phyloP scores from a whole-genome alignment of 2,113 vertebrate genomes.

The Monarcha castaneiventris region DNA sequence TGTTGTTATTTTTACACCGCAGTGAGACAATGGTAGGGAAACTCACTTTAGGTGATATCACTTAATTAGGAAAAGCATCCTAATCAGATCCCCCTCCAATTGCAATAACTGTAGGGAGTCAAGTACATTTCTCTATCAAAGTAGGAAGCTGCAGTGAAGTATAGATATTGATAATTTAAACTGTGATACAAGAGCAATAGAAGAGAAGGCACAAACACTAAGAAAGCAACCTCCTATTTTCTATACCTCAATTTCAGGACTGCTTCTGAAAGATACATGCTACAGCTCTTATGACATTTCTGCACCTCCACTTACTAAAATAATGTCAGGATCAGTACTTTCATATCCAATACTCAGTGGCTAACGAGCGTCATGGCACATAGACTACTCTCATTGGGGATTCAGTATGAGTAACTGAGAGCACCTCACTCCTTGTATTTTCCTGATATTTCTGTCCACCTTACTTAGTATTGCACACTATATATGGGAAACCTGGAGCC shows the following conservation, averaged over 20 bases:
- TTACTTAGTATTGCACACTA: neutral
- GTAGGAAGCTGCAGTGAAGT: conserved; percentile 71
- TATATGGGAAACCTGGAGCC: neutral
- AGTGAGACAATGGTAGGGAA: conserved; percentile 75
- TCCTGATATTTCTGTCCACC: neutral
- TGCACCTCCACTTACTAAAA: neutral
- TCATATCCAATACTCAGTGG: neutral
- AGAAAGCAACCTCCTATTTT: neutral
- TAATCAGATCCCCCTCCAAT: conserved; percentile 79
- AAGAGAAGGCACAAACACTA: conserved; percentile 31
- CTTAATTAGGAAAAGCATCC: conserved; percentile 82
- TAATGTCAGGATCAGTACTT: neutral
- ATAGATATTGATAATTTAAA: conserved; percentile 75
- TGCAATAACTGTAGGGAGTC: conserved; percentile 80
- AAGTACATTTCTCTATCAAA: conserved; percentile 76
- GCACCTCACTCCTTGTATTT: neutral
- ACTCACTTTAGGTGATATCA: conserved; percentile 80
- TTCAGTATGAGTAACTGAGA: neutral
- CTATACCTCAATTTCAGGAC: neutral
- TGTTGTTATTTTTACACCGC: conserved; percentile 75
- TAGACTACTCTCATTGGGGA: neutral
- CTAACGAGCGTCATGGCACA: neutral
- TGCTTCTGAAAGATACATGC: neutral
- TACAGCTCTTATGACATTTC: neutral
- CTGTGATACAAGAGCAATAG: conserved; percentile 64